Base-by-base conservation (phyloP, 2,888 invertebrate species). In the Dyspetes luteomarginatus region DNA sequence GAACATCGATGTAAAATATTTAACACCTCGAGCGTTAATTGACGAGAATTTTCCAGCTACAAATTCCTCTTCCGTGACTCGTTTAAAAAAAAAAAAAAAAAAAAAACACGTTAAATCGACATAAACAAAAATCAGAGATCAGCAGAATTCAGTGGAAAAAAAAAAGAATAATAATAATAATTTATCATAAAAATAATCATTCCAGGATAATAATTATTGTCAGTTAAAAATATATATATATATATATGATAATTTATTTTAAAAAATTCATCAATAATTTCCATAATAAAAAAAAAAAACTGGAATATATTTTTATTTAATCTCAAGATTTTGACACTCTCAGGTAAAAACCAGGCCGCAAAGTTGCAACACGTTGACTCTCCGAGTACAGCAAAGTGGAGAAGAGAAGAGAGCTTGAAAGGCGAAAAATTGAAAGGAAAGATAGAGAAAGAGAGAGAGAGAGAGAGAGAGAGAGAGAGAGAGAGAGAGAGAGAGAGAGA, bases 1-100 rank as follows among this genome's bases (percentile, higher is more conserved):
- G 58, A 4, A 36, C 43, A 71, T 71, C 30, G 28, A 30, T 22
- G 15, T 48, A 2, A 36, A 45, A 68, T 26, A 55, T 26, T 43
- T 17, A 9, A 15, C 36, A 36, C 26, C 22, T 69, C 28, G 19
- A 48, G 4, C 7, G 50, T 52, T 52, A 48, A 36, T 24, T 56
- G 41, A 67, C 22, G 0, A 50, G 60, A 36, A 19, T 0, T n/a
- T 19, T 12, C 17, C 1, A 4, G 15, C 9, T 15, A 12, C 4
- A 5, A 56, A 56, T 45, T 43, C 5, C 9, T 41, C 4, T 17
- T 26, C 28, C 3, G 0, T 28, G n/a, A 19, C 22, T 43, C 26
- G 43, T 19, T n/a, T n/a, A n/a, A n/a, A n/a, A n/a, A n/a, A 43
- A 67, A 17, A 17, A 17, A 43, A 48, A 36, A 7, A 12, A 12